Evolutionary conservation across 2,888 invertebrate species (phyloP), one percentile per base, ranked within the genome.

Genomic region (Melolontha melolontha): DNA sequence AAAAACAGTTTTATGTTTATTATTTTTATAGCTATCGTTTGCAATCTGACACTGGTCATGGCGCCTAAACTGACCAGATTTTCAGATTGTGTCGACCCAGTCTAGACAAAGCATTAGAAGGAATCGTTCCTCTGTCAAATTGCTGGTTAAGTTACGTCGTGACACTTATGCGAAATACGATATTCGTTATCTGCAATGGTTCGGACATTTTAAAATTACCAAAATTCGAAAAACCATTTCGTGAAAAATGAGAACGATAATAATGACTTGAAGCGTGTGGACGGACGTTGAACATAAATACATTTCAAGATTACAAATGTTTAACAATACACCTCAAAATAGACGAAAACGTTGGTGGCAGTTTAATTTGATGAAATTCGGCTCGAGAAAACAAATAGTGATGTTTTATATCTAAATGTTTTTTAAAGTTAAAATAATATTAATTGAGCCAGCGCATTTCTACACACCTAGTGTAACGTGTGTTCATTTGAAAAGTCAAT

Each of bases 61-160:
- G 76, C 76, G 76, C 76, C 76, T 72, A 54, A 47, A 66, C 57
- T 72, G 69, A 72, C 73, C 71, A 72, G 72, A 76, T 75, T 44
- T 71, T 75, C 66, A 73, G 74, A 74, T 73, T 75, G 74, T 71
- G 64, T 73, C 73, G 73, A 71, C 50, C 70, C 54, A 73, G 75
- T 75, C 76, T 76, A 76, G 76, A 76, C 76, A 52, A 66, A 65
- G 71, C 67, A 70, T 73, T 71, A 73, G 59, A 39, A 55, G 42
- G 27, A 12, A 47, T 16, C 16, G 47, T 41, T 54, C 65, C 65
- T 40, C 22, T 29, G 65, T 69, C 64, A 69, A 70, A 70, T 64
- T 47, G 49, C 54, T 16, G 55, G 34, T 51, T 49, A 22, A 51
- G 65, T 59, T 57, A 51, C 63, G 34, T 59, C 17, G 17, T 68